Evolutionary conservation across 2,113 vertebrate species (phyloP).

Genomic region (Caranx ignobilis): DNA sequence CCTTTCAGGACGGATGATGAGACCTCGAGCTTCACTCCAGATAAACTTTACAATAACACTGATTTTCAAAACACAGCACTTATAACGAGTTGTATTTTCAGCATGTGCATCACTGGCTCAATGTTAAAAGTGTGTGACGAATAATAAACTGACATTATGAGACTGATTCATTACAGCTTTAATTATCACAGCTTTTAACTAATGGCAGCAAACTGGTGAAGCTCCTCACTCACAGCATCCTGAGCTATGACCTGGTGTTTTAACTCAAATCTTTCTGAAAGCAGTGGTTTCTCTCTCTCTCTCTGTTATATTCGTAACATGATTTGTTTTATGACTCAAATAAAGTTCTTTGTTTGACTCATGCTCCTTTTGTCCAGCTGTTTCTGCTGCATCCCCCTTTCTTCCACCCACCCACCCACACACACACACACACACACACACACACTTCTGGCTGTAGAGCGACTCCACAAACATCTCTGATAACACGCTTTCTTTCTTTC

Average conservation of each 20-base stretch:
- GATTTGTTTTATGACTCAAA: conserved; percentile 28
- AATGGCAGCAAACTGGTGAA: conserved; percentile 3
- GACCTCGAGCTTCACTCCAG: background rate
- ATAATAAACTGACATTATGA: background rate
- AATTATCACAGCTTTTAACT: background rate
- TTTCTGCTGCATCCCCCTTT: conserved; percentile 30
- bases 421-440: background rate
- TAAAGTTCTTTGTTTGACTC: conserved; percentile 48
- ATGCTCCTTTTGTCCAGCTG: conserved; percentile 41
- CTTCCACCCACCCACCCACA: conserved; percentile 46
- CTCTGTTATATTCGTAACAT: conserved; percentile 1
- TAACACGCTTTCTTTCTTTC: conserved; percentile 1
- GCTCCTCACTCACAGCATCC: background rate
- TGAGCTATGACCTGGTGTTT: conserved; percentile 14
- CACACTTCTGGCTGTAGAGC: conserved; percentile 23
- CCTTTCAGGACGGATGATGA: conserved; percentile 6
- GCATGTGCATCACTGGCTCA: conserved; percentile 11
- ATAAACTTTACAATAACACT: background rate
- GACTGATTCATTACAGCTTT: background rate
- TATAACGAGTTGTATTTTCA: conserved; percentile 6
- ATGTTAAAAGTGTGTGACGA: background rate
- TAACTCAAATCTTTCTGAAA: conserved; percentile 7
- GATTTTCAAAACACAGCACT: conserved; percentile 5
- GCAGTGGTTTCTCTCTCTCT: conserved; percentile 1
- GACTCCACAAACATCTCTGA: conserved; percentile 30